Conservation (phyloP, 23 tunicate genomes). For the Diplosoma virens region DNA sequence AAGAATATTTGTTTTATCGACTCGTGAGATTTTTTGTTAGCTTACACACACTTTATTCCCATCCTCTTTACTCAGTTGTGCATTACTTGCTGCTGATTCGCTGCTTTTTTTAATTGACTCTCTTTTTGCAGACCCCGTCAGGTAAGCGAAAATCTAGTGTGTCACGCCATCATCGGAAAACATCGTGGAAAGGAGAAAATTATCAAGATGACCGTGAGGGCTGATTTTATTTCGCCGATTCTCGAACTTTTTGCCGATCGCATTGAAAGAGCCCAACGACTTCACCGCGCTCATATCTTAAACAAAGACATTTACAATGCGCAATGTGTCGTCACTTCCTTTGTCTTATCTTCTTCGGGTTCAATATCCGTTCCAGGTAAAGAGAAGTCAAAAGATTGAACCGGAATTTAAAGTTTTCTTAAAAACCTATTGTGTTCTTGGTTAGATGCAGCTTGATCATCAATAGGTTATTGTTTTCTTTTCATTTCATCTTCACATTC, state of each 20-base stretch:
- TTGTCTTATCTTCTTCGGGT: conserved; percentile 70
- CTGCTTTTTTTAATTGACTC: too few relatives aligned
- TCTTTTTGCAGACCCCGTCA: conserved; percentile 61
- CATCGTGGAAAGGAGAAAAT: conserved; percentile 88
- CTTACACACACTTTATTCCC: too few relatives aligned
- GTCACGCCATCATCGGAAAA: conserved; percentile 94
- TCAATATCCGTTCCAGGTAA: conserved; percentile 86
- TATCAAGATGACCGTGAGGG: conserved; percentile 37
- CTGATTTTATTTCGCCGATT: conserved; percentile 87
- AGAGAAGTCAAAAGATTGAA: too few relatives aligned
- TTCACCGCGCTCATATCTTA: conserved; percentile 65
- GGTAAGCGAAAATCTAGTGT: conserved; percentile 71
- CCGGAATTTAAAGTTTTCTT: too few relatives aligned
- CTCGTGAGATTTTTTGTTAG: too few relatives aligned
- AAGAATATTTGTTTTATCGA: too few relatives aligned
- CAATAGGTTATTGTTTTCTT: too few relatives aligned
- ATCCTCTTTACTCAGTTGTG: too few relatives aligned
- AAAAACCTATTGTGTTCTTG: too few relatives aligned
- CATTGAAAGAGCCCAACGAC: conserved; percentile 65
- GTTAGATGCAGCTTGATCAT: too few relatives aligned
- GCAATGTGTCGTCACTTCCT: conserved; percentile 83
- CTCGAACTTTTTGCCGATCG: conserved; percentile 50
- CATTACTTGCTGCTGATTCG: too few relatives aligned
- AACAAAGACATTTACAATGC: conserved; percentile 54
- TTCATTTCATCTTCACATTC: too few relatives aligned